Percentiles rank a stretch among this genome's conserved stretches.
phyloP scores from a whole-genome alignment of 2,888 invertebrate genomes.

The Ctena decussata region DNA sequence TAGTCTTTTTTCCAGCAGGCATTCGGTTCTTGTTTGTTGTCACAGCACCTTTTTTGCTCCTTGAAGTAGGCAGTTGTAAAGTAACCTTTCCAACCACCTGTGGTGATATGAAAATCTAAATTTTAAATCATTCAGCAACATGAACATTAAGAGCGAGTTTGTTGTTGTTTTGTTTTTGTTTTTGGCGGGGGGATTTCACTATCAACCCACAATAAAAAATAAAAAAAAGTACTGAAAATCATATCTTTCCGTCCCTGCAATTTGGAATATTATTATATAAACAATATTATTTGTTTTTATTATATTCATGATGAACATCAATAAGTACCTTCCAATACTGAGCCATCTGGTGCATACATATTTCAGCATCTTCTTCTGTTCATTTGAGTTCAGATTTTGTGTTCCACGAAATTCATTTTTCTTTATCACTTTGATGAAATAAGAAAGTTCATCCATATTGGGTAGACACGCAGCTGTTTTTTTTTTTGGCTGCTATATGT shows the following conservation, averaged over 20 bases:
- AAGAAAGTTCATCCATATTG: slow-evolving; percentile 38
- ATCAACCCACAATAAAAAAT: too few species aligned
- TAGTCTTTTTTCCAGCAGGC: background rate
- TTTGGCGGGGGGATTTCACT: too few species aligned
- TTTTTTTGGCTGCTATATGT: slow-evolving; percentile 33
- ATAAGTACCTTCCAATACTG: slow-evolving; percentile 36
- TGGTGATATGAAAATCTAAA: slow-evolving; percentile 15
- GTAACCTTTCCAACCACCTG: background rate
- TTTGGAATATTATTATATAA: too few species aligned
- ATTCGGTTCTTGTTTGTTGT: background rate
- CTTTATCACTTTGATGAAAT: slow-evolving; percentile 40
- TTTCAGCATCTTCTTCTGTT: slow-evolving; percentile 42
- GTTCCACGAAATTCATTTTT: slow-evolving; percentile 27
- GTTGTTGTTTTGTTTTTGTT: too few species aligned
- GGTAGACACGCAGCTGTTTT: slow-evolving; percentile 36
- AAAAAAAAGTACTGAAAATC: too few species aligned
- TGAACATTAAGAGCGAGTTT: too few species aligned
- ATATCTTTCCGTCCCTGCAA: too few species aligned
- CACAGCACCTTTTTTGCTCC: slow-evolving; percentile 9
- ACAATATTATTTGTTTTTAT: too few species aligned
- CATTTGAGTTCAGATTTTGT: slow-evolving; percentile 29
- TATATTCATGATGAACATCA: too few species aligned
- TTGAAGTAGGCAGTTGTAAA: slow-evolving; percentile 50
- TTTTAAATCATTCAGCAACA: background rate
- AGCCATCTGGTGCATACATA: slow-evolving; percentile 46